Evolutionary conservation across 1,140 invertebrate genomes (phyloP), one percentile per base, ranked within the genome.

Genomic region (Mamestra configurata): DNA sequence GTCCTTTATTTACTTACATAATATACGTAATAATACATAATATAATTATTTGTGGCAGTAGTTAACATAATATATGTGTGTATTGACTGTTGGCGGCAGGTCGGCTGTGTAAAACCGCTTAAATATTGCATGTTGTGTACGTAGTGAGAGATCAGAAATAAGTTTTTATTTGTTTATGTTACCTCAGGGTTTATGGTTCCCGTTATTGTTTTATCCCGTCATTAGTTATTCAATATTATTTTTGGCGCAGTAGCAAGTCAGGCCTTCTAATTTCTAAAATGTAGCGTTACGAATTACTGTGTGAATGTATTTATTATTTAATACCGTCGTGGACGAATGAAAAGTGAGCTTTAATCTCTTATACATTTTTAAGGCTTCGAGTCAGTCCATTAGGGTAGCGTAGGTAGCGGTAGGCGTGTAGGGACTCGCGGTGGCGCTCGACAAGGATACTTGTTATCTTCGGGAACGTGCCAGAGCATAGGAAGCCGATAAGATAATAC

Each of bases 1-100:
- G 81, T 93, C 91, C 93, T 90, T 93, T 91, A 73, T 93, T 89
- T 93, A 93, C 84, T 88, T 90, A 89, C 82, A 90, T 92, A 89
- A 88, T 91, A 89, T 93, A 88, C 85, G 82, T 90, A 75, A 87
- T 86, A 89, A 87, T 89, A 71, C 83, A 86, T 90, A 89, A 86
- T 92, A 90, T 92, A 88, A 86, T 89, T 94, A 93, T 94, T 92
- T 94, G 92, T 95, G 92, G 93, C 92, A 93, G 92, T 95, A 94
- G 89, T 88, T 83, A 87, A 90, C 84, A 87, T 90, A 88, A 86
- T 91, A 59, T 10, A 87, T 89, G 86, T 91, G 84, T 93, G 81
- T 92, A 90, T 89, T 89, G 85, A 88, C 83, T 84, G 76, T 84
- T 53, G 37, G 84, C 85, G 89, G 83, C 90, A 90, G 88, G 89